phyloP scores from a whole-genome alignment of 2,113 vertebrate genomes.

The Acanthisitta chloris region DNA sequence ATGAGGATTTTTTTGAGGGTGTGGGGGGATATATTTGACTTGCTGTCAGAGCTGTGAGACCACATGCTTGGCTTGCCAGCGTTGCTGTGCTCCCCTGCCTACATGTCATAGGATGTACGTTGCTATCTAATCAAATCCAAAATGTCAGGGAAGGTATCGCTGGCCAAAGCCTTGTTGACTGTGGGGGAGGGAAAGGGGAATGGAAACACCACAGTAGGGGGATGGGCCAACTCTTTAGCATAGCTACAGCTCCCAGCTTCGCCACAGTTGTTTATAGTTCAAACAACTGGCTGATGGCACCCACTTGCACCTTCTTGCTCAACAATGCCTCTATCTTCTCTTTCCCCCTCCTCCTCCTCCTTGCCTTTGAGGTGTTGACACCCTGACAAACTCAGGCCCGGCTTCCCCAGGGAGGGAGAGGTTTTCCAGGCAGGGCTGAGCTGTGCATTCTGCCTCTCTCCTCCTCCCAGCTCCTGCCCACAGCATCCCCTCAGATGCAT shows the following conservation, averaged over 20 bases:
- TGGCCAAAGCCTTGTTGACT: background rate
- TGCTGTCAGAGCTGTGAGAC: background rate
- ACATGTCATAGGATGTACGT: background rate
- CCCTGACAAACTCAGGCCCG: background rate
- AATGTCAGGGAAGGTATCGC: background rate
- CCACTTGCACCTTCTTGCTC: conserved; percentile 43
- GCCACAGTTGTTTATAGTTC: conserved; percentile 34
- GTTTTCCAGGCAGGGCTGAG: background rate
- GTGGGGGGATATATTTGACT: background rate
- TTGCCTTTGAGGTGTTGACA: conserved; percentile 22
- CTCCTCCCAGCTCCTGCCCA: background rate
- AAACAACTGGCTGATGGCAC: conserved; percentile 29
- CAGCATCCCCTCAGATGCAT: background rate
- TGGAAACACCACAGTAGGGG: background rate
- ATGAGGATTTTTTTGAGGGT: background rate
- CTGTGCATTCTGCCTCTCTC: background rate
- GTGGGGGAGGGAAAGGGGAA: background rate
- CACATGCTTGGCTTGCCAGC: background rate
- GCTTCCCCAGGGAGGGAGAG: background rate
- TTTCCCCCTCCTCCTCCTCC: conserved; percentile 6
- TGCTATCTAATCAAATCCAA: conserved; percentile 7
- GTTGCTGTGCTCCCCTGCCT: background rate
- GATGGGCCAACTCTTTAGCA: conserved; percentile 13
- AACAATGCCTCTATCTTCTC: background rate
- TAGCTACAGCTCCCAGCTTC: conserved; percentile 13